A percentile compares a stretch with the other conserved stretches of the same genome.
Evolutionary conservation across 2,797 vertebrate species (phyloP).

Genomic region (Spizella passerina): DNA sequence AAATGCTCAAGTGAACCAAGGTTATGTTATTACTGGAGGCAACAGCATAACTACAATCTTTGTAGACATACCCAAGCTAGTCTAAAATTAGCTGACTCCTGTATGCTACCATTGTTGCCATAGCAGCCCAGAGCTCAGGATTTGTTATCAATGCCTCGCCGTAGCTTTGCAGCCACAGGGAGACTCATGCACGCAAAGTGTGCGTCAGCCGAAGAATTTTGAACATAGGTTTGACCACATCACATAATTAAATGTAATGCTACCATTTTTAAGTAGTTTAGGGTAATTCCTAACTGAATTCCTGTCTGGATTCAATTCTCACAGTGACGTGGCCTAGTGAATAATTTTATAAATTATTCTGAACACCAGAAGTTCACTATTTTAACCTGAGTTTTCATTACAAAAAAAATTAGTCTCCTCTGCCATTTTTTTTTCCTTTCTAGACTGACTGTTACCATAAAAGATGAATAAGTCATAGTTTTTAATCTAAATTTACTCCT

Average conservation of each 20-base stretch:
- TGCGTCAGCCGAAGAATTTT: background rate
- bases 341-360: background rate
- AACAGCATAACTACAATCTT: background rate
- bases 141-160: background rate
- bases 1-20: background rate
- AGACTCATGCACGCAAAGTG: background rate
- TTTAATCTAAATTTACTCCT: background rate
- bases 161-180: background rate
- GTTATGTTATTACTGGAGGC: background rate
- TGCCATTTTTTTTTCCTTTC: background rate
- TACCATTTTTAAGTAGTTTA: background rate
- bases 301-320: background rate
- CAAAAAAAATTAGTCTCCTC: background rate
- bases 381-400: background rate
- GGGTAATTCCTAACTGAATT: background rate
- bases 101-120: background rate
- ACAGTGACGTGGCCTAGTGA: background rate
- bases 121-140: background rate
- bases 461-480: background rate
- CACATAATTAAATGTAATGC: background rate
- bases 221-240: background rate
- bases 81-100: background rate
- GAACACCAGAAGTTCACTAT: background rate
- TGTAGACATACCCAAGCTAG: background rate
- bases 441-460: background rate